Evolutionary conservation across 2,888 invertebrate species (phyloP), one percentile per base, ranked within the genome.

Genomic region (Macrophya alboannulata): DNA sequence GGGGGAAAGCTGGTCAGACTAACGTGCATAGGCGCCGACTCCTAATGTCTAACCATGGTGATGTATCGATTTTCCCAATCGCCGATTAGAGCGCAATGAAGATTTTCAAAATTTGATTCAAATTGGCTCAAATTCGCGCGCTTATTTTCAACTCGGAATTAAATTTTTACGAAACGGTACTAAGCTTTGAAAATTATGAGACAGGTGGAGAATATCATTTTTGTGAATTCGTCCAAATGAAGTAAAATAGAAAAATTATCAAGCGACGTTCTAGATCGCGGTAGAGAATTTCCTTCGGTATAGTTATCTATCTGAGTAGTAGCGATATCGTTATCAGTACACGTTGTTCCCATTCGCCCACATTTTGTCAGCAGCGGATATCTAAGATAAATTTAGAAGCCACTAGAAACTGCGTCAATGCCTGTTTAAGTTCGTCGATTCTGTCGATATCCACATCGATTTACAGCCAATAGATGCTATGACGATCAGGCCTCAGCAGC

Each of bases 1-100:
- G 81, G 81, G 59, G 77, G 15, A 45, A 31, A 55, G 48, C 55
- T 40, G 77, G 77, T 77, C 77, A 77, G 77, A 31, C 48, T 55
- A n/a, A 55, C 55, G 8, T 37, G 45, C 77, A 55, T 77, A 48
- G 77, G 55, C 77, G 55, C 37, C 17, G 51, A 31, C 55, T 37
- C 43, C 9, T n/a, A n/a, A 21, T 37, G 21, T 25, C 31, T 45
- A 45, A 37, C 37, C 40, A 25, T 25, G 25, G 37, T 37, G 1
- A 25, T 68, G 15, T 17, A 2, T 37, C 4, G 4, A 37, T 37
- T 37, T 68, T 37, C 17, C 37, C 12, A 68, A 68, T 68, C 68
- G 2, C 5, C 68, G 25, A 12, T 65, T 48, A 4, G 4, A 15
- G 15, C 5, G 37, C 31, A 12, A 65, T 15, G 31, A 31, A 15